Conservation (phyloP, 1,140 invertebrate genomes). For the Orchestia grillus region DNA sequence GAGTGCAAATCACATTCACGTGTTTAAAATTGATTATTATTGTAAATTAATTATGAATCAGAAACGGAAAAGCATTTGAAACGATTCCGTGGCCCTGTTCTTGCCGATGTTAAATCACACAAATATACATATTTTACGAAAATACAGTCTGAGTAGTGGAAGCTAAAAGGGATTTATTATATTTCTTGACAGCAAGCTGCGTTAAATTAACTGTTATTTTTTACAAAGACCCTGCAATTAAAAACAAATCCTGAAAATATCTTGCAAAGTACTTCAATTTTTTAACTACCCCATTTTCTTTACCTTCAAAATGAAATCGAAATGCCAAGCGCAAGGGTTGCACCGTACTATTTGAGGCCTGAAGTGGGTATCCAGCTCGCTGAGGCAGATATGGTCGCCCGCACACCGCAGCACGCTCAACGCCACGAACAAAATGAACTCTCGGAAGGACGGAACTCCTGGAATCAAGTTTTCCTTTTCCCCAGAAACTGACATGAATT, state of each 20-base stretch:
- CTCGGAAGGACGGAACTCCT: conserved; percentile 7
- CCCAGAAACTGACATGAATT: neutral
- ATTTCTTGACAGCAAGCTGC: neutral
- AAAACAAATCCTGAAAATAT: neutral
- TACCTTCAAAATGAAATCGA: conserved; percentile 36
- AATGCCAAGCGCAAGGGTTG: conserved; percentile 43
- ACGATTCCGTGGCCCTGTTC: neutral
- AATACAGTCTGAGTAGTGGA: neutral
- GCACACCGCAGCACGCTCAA: neutral
- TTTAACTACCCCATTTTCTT: neutral
- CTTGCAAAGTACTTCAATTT: neutral
- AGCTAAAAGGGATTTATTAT: neutral
- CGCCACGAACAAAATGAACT: conserved; percentile 20
- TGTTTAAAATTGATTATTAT: too few species aligned
- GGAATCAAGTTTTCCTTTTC: neutral
- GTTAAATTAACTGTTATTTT: neutral
- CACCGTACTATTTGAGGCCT: neutral
- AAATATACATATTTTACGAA: neutral
- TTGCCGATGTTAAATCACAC: neutral
- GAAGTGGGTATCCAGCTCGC: conserved; percentile 16
- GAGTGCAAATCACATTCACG: too few species aligned
- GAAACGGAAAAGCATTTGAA: too few species aligned
- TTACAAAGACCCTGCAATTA: neutral
- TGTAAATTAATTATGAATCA: too few species aligned
- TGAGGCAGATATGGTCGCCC: conserved; percentile 10